Percentiles rank a stretch among this genome's conserved stretches.
These are phyloP conservation scores for Magallana angulata DNA, from an alignment of 1,140 invertebrate species.

Conservation along the genomic window DNA sequence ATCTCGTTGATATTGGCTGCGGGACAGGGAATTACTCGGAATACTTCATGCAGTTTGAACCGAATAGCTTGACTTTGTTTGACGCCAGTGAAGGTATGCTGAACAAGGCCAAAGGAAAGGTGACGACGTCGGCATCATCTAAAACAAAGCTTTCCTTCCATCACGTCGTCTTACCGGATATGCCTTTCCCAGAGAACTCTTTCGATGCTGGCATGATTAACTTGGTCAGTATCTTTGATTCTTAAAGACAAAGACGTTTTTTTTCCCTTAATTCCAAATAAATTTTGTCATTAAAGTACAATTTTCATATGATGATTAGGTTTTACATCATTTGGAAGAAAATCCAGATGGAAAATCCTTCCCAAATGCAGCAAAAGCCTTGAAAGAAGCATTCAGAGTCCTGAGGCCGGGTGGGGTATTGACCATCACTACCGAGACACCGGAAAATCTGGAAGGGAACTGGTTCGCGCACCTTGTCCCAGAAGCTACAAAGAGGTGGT, in stretches of 20 bases:
- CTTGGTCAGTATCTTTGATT: background rate
- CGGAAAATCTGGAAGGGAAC: background rate
- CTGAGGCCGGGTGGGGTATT: constrained; percentile 6
- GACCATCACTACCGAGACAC: background rate
- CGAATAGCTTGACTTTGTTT: constrained; percentile 30
- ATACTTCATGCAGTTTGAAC: constrained; percentile 42
- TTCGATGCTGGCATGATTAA: constrained; percentile 41
- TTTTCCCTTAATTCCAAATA: background rate
- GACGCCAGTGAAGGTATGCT: constrained; percentile 53
- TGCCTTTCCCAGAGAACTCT: constrained; percentile 12
- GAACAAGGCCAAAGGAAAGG: constrained; percentile 50
- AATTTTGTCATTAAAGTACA: background rate
- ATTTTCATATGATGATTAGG: background rate
- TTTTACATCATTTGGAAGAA: constrained; percentile 29
- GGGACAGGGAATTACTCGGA: constrained; percentile 56
- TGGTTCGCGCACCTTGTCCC: constrained; percentile 7
- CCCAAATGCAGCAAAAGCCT: background rate
- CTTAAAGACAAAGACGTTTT: background rate
- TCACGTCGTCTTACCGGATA: background rate
- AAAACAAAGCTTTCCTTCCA: background rate
- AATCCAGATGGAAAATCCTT: constrained; percentile 21
- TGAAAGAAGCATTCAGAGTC: background rate
- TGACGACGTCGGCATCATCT: background rate
- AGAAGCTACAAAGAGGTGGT: background rate
- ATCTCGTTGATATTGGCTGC: constrained; percentile 36